phyloP scores from a whole-genome alignment of 2,888 invertebrate species.

The Cephalotes varians region DNA sequence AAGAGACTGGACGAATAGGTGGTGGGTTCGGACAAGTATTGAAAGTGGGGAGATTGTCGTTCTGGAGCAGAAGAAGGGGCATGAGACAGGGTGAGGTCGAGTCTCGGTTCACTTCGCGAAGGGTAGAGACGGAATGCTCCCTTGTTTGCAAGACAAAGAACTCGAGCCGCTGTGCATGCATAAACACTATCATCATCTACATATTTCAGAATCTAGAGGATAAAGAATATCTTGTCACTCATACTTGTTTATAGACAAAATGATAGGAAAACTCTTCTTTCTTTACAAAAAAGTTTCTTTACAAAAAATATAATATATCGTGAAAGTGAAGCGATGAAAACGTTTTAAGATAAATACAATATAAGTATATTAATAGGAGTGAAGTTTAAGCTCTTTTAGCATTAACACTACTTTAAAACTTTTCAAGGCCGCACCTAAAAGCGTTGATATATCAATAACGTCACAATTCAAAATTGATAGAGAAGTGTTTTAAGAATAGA shows the following conservation, averaged over 20 bases:
- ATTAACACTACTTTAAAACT: constrained; percentile 6
- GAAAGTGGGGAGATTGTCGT: constrained; percentile 46
- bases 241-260: constrained; percentile 14
- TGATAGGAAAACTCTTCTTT: background rate
- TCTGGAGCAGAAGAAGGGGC: constrained; percentile 14
- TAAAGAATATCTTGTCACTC: constrained; percentile 50
- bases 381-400: background rate
- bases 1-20: constrained; percentile 32
- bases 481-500: constrained; percentile 62
- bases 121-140: constrained; percentile 76
- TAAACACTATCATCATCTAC: constrained; percentile 82
- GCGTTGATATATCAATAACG: background rate
- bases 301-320: background rate
- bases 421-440: background rate
- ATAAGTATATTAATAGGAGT: background rate
- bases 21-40: constrained; percentile 36
- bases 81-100: constrained; percentile 57
- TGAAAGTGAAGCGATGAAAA: constrained; percentile 5
- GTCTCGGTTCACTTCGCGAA: constrained; percentile 24
- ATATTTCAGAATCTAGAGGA: constrained; percentile 73
- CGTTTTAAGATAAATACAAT: background rate
- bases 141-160: constrained; percentile 84
- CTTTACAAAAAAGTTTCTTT: background rate
- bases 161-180: constrained; percentile 78
- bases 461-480: constrained; percentile 28